A percentile compares a stretch with the other conserved stretches of the same genome.
Evolutionary conservation across 2,888 invertebrate species (phyloP).

Genomic region (Parelbella ahira): DNA sequence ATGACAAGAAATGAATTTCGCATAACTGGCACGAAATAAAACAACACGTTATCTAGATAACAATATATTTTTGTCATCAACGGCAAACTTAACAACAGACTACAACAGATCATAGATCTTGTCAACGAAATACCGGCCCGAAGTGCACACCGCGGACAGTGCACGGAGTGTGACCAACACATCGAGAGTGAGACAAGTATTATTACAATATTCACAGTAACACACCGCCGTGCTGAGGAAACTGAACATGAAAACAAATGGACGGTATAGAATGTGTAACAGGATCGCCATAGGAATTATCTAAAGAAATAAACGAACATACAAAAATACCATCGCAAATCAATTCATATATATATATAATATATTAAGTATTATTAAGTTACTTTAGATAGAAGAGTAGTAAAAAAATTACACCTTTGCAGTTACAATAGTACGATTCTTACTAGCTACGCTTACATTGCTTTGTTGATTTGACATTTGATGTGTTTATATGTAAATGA

Average conservation of each 20-base stretch:
- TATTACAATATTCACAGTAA: constrained; percentile 38
- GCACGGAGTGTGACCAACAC: constrained; percentile 53
- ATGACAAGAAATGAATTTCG: no score
- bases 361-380: constrained; percentile 13
- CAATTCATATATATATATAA: constrained; percentile 11
- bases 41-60: constrained; percentile 69
- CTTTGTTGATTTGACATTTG: constrained; percentile 53
- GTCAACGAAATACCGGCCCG: constrained; percentile 62
- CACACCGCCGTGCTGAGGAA: constrained; percentile 39
- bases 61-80: constrained; percentile 80
- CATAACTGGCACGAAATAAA: no score
- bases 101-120: constrained; percentile 78
- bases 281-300: constrained; percentile 17
- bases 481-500: constrained; percentile 53
- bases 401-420: constrained; percentile 34
- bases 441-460: constrained; percentile 60
- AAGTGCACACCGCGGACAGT: constrained; percentile 37
- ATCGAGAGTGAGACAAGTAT: constrained; percentile 41
- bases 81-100: constrained; percentile 80
- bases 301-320: constrained; percentile 29
- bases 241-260: constrained; percentile 59
- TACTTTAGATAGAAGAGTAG: constrained; percentile 22
- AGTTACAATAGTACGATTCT: constrained; percentile 50
- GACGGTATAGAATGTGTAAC: constrained; percentile 61
- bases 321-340: constrained; percentile 24